Evolutionary conservation across 2,797 vertebrate genomes (phyloP).

Genomic region (Acanthurus tractus): DNA sequence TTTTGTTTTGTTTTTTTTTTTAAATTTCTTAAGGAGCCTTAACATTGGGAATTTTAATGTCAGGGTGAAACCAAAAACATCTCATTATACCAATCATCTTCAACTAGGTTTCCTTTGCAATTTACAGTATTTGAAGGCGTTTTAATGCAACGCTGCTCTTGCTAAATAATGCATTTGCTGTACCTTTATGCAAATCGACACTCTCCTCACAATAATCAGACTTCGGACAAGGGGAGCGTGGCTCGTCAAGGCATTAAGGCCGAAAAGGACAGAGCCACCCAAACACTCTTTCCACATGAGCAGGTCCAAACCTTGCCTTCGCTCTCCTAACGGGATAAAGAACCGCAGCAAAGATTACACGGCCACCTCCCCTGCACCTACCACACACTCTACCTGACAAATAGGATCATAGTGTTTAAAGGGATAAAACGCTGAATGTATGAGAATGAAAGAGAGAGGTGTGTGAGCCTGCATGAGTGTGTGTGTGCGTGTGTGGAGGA

Average conservation of each 20-base stretch:
- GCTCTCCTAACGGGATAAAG: constrained; percentile 82
- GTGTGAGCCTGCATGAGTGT: constrained; percentile 29
- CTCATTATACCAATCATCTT: neutral
- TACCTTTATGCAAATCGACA: constrained; percentile 50
- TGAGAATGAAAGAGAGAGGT: constrained; percentile 68
- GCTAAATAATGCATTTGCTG: constrained; percentile 46
- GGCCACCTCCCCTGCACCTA: constrained; percentile 79
- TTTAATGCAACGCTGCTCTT: constrained; percentile 19
- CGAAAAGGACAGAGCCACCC: constrained; percentile 81
- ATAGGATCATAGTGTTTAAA: constrained; percentile 85
- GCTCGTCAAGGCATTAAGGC: constrained; percentile 74
- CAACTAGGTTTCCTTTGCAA: neutral
- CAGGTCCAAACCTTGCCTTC: constrained; percentile 74
- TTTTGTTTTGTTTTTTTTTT: neutral
- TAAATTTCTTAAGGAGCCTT: neutral
- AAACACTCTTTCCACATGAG: constrained; percentile 84
- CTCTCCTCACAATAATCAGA: constrained; percentile 49
- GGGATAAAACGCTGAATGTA: constrained; percentile 79
- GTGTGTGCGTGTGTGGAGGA: constrained; percentile 20
- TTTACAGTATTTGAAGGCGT: constrained; percentile 11
- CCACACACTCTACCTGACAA: constrained; percentile 85
- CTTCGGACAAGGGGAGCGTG: constrained; percentile 53
- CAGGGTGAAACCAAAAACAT: neutral
- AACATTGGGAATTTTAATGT: neutral
- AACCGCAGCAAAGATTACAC: constrained; percentile 83